Evolutionary conservation across 2,888 invertebrate species (phyloP), one percentile per base, ranked within the genome.

Genomic region (Eilema caniola): DNA sequence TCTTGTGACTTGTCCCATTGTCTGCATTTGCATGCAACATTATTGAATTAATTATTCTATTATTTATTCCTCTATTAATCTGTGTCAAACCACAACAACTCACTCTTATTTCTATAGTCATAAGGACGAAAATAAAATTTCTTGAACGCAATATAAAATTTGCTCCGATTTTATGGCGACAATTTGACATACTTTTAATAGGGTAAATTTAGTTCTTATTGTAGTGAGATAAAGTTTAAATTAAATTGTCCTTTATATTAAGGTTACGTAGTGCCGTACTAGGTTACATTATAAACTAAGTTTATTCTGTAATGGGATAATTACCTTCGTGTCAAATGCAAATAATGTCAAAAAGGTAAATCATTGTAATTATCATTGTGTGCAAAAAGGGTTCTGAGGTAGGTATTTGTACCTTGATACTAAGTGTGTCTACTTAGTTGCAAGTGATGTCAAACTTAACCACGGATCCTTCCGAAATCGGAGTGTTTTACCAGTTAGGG

Each of bases 21-120:
- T 92, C 87, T 71, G 86, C 81, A 93, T 93, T 93, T 92, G 92
- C 92, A 93, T 93, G 88, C 85, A 83, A 82, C 76, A 77, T 88
- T 89, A 89, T 89, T 84, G 78, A 69, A n/a, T 84, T 82, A 82
- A 88, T 90, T 89, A 91, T 89, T 87, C 85, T 87, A 86, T 89
- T 83, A 62, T 64, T 69, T 23, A 69, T 25, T 37, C 2, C 69
- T 47, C 53, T 66, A 65, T 66, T 33, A 4, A 33, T 8, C 8
- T 33, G 31, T 8, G 8, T 12, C 1, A 5, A 8, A 33, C 41
- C 61, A 23, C 23, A 1, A 24, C n/a, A 12, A 47, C 33, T 23
- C 0, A 69, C 66, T 75, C 63, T 69, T 86, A 79, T 70, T 2
- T 0, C 0, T 0, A 53, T 10, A 11, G 0, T 0, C 0, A 0